Percentiles rank a stretch among this genome's conserved stretches.
Conservation (phyloP, 2,113 vertebrate species). For the Genyomyrus donnyi region DNA sequence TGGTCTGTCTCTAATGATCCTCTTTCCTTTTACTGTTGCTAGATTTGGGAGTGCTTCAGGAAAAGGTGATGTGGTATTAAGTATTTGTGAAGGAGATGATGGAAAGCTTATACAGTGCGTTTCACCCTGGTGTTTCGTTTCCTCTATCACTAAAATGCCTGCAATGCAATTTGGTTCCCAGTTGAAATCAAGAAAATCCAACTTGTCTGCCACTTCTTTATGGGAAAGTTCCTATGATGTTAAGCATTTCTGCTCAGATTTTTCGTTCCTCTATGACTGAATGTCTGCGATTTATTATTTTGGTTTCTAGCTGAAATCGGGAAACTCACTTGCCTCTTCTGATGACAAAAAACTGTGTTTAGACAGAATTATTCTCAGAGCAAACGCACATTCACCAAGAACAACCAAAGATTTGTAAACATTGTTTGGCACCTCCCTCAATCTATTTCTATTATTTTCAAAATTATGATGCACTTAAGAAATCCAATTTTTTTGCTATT, state of each 20-base stretch:
- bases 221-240: not conserved
- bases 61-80: not conserved
- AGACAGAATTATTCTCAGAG: not conserved
- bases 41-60: not conserved
- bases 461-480: not conserved
- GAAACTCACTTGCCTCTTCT: not conserved
- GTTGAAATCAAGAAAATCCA: not conserved
- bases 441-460: not conserved
- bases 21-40: not conserved
- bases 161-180: too few species aligned
- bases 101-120: too few species aligned
- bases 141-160: too few species aligned
- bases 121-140: too few species aligned
- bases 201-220: not conserved
- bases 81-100: not conserved
- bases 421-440: not conserved
- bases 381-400: not conserved
- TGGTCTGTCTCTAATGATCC: too few species aligned
- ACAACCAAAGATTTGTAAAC: not conserved
- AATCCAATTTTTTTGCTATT: not conserved
- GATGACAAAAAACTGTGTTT: not conserved
- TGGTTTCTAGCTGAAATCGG: not conserved
- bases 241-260: not conserved
- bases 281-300: not conserved
- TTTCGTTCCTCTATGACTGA: not conserved